These are phyloP conservation scores for Macrophya alboannulata DNA, from an alignment of 2,888 invertebrate genomes.

Conservation along the genomic window DNA sequence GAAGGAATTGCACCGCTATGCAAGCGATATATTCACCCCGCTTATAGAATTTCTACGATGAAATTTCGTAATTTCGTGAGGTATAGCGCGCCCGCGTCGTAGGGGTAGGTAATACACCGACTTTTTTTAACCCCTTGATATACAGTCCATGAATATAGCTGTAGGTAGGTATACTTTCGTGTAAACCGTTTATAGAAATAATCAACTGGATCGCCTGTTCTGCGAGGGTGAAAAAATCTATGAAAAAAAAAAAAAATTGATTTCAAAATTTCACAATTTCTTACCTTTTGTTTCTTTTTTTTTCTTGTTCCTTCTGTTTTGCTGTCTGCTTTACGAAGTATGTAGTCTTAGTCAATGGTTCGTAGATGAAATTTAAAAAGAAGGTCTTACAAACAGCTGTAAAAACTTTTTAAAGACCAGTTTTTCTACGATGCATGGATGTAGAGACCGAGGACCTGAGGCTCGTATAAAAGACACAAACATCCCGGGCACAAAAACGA, in stretches of 20 bases:
- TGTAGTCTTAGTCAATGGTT: neutral
- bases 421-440: neutral
- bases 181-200: neutral
- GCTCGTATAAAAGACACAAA: conserved; percentile 10
- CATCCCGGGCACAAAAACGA: neutral
- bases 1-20: conserved; percentile 39
- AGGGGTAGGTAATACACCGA: neutral
- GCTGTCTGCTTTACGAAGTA: neutral
- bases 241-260: neutral
- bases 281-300: too few relatives aligned
- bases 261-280: neutral
- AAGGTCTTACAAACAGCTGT: neutral
- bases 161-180: neutral
- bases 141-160: neutral
- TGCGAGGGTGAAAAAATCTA: neutral
- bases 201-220: neutral
- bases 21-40: conserved; percentile 5
- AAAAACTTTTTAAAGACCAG: conserved; percentile 27
- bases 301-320: neutral
- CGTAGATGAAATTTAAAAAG: neutral
- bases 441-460: neutral
- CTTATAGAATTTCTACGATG: conserved; percentile 52
- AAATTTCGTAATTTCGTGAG: conserved; percentile 48
- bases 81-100: neutral
- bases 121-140: conserved; percentile 11